Base-by-base conservation (phyloP, 23 tunicate genomes). In the Styela plicata region DNA sequence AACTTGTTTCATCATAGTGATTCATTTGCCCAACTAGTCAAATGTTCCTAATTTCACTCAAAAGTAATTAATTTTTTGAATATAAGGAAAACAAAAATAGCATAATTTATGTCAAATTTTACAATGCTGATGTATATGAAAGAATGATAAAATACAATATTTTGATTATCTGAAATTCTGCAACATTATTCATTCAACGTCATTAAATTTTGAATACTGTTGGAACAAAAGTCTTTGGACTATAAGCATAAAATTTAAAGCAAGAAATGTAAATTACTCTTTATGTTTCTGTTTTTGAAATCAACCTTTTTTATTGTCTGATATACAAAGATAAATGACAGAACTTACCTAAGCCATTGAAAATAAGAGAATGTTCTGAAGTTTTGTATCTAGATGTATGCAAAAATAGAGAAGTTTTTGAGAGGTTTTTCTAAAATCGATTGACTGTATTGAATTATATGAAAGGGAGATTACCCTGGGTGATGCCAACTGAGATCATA, bases 341-440 rank as follows among this genome's bases (percentile, higher is more conserved):
- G 19, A 31, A 69, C 82, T 89, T 67, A 89, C 94, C 84, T 67
- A 80, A 64, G 27, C 94, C 94, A 44, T 84, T 83, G 64, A 89
- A 89, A 25, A 31, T 65, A 67, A 89, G 27, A 0, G 94, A 89
- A 1, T 78, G 67, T 61, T 84, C 82, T 23, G 94, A 79, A 34
- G 80, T 74, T 5, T 17, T 61, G 53, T 20, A 73, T 28, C 94
- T 89, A 85, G 1, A 79, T 84, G 74, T 28, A 68, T 27, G 57
- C 7, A 44, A 44, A 7, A 44, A 7, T 5, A 5, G 57, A 44
- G 57, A 44, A 44, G 13, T 44, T 28, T 30, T 73, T 32, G 13
- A 73, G 5, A 23, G 18, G 13, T 13, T 28, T 18, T 10, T 61
- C 28, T 27, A 5, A 36, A 13, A n/a, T 44, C 35, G 3, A 34